Evolutionary conservation across 2,113 vertebrate genomes (phyloP), one percentile per base, ranked within the genome.

Genomic region (Phylloscopus trochilus): DNA sequence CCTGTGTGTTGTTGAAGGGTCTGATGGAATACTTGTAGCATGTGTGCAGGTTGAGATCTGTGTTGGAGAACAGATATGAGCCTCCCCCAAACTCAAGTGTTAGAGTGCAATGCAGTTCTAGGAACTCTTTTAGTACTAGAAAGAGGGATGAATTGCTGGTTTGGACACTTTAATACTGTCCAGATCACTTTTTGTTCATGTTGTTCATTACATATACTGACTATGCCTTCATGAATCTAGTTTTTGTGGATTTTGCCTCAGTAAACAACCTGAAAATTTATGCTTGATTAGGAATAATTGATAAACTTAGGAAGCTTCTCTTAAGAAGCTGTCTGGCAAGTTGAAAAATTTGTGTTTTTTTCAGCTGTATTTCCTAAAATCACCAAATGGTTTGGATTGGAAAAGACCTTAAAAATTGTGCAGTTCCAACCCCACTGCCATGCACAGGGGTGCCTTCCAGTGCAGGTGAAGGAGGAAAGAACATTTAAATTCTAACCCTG

Each of bases 1-100:
- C 28, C 26, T 67, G 13, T 20, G 10, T 80, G 47, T 26, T 33
- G 3, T 24, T 37, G 33, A 28, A 77, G 14, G 28, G 10, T 47
- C 31, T 52, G 3, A 28, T 3, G 31, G 15, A 74, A 21, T 0
- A 9, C 4, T 5, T 23, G 2, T 66, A 3, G 11, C 4, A 4
- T 20, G 5, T 46, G 19, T 41, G 33, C 20, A 39, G 20, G 31
- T 5, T 31, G 15, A 79, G 37, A 72, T 84, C 22, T 6, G 7
- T 53, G 22, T 20, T 55, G 30, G 13, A 44, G 16, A 55, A 10
- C 1, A 72, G 43, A 47, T 47, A 8, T 23, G 33, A 76, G 27
- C 11, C 3, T 30, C 12, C 2, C 3, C 9, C 9, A 35, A 56
- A n/a, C 28, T 43, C 11, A 46, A 10, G 18, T 43, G 44, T 46